Conservation (phyloP, 30 jellyfish, hydroid and myxozoan genomes). For the Hydractinia echinata region DNA sequence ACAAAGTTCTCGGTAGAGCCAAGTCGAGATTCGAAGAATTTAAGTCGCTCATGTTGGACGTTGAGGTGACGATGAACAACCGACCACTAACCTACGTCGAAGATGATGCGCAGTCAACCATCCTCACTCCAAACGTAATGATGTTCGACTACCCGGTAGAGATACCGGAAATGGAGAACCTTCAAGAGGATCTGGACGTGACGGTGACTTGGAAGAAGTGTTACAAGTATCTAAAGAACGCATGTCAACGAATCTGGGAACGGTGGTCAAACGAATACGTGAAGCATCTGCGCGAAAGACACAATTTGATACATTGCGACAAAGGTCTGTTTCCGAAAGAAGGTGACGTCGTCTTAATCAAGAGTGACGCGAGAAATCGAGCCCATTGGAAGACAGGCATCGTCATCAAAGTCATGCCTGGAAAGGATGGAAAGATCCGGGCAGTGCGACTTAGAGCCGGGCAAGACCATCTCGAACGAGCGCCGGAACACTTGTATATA, state of each 20-base stretch:
- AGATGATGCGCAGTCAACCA: slow-evolving; percentile 29
- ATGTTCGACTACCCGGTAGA: slow-evolving; percentile 3
- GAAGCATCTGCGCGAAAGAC: slow-evolving; percentile 20
- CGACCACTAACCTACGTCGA: slow-evolving; percentile 40
- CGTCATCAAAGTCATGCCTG: slow-evolving; percentile 6
- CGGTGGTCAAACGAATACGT: slow-evolving; percentile 34
- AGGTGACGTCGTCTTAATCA: slow-evolving; percentile 46
- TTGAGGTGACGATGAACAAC: slow-evolving; percentile 15
- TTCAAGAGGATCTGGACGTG: slow-evolving; percentile 15
- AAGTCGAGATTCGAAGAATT: neutral
- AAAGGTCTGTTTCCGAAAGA: neutral
- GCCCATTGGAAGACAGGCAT: slow-evolving; percentile 37
- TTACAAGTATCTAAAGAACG: neutral
- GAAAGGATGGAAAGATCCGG: slow-evolving; percentile 35
- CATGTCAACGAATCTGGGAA: slow-evolving; percentile 11
- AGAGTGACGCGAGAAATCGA: slow-evolving; percentile 29
- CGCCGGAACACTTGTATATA: slow-evolving; percentile 10
- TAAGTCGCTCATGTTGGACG: neutral
- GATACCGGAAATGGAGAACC: slow-evolving; percentile 8
- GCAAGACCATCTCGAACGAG: slow-evolving; percentile 25
- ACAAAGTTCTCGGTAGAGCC: slow-evolving; percentile 15
- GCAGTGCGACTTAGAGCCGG: slow-evolving; percentile 42
- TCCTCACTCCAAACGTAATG: slow-evolving; percentile 23
- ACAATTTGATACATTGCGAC: slow-evolving; percentile 3
- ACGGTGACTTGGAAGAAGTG: neutral